Evolutionary conservation across 2,888 invertebrate genomes (phyloP).

Genomic region (Phyto melanocephala): DNA sequence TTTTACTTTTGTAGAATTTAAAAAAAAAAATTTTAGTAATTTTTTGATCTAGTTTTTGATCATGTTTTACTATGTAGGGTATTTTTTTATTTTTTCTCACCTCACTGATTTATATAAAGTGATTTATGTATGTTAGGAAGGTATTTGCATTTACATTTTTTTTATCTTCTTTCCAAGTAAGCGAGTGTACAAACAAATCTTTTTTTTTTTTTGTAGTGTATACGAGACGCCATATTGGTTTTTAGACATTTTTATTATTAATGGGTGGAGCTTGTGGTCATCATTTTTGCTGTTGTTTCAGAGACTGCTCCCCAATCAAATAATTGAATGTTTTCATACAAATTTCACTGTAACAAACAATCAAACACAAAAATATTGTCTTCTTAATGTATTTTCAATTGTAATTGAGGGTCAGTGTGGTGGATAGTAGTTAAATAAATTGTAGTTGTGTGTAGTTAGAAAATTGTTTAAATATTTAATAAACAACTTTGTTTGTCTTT

Average conservation of each 20-base stretch:
- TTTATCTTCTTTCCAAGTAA: too few relatives aligned
- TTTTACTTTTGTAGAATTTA: too few relatives aligned
- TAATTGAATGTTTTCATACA: conserved; percentile 40
- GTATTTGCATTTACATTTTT: too few relatives aligned
- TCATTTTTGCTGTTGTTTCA: conserved; percentile 8
- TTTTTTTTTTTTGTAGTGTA: conserved; percentile 10
- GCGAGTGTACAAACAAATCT: neutral
- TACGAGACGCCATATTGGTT: conserved; percentile 58
- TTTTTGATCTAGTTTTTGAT: too few relatives aligned
- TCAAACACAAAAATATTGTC: neutral
- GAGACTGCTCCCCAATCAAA: conserved; percentile 53
- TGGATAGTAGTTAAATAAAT: neutral
- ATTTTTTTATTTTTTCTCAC: too few relatives aligned
- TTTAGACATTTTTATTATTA: conserved; percentile 15
- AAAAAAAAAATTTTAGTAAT: too few relatives aligned
- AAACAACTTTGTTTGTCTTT: neutral
- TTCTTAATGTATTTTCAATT: neutral
- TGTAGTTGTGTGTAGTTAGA: neutral
- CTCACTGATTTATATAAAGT: too few relatives aligned
- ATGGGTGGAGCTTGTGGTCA: conserved; percentile 62
- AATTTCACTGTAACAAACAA: neutral
- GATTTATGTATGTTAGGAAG: too few relatives aligned
- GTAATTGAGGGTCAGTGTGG: neutral
- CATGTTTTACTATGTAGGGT: too few relatives aligned
- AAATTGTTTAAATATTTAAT: conserved; percentile 23